Evolutionary conservation across 2,113 vertebrate genomes (phyloP).

Genomic region (Microtus ochrogaster): DNA sequence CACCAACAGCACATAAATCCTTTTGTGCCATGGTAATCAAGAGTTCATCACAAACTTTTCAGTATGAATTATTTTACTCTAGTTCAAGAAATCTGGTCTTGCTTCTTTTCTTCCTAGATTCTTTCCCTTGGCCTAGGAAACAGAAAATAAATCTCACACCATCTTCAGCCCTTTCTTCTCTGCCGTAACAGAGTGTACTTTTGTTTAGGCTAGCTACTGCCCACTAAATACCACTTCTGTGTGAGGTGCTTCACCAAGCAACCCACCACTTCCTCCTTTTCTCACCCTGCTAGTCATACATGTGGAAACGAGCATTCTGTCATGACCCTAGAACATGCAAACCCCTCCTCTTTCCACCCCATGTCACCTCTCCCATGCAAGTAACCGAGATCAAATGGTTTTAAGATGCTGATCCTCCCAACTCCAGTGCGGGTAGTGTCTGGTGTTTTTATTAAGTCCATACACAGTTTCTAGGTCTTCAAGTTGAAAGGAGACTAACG

Average conservation of each 20-base stretch:
- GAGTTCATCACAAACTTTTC: neutral
- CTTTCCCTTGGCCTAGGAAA: neutral
- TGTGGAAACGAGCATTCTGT: neutral
- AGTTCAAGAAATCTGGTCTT: neutral
- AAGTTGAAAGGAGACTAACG: constrained; percentile 29
- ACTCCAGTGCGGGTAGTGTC: neutral
- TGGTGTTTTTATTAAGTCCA: constrained; percentile 6
- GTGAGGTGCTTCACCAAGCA: neutral
- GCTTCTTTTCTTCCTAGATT: neutral
- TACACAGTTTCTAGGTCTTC: neutral
- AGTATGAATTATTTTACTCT: neutral
- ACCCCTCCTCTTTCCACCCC: neutral
- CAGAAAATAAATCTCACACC: constrained; percentile 28
- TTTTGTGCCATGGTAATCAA: neutral
- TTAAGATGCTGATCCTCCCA: neutral
- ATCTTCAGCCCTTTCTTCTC: neutral
- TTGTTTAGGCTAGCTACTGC: neutral
- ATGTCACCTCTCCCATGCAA: neutral
- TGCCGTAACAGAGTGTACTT: neutral
- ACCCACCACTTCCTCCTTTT: neutral
- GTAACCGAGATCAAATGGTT: constrained; percentile 9
- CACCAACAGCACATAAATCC: neutral
- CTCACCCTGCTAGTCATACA: neutral
- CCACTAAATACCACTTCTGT: neutral
- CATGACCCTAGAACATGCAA: neutral